Conservation (phyloP, 2,797 vertebrate species). For the Gephyroberyx darwinii region DNA sequence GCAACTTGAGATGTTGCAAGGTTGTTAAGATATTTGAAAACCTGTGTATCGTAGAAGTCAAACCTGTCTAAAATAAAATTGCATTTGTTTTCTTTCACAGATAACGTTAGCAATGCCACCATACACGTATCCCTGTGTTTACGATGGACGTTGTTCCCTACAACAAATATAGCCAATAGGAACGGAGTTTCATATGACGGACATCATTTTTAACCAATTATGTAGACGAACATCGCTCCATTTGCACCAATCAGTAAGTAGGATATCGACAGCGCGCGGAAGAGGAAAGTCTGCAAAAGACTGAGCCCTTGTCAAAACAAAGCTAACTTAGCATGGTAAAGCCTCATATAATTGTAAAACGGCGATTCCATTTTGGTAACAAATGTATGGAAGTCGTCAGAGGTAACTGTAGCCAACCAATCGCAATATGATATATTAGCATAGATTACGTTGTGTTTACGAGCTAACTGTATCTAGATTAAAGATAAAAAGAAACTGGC, state of each 20-base stretch:
- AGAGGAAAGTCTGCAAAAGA: constrained; percentile 79
- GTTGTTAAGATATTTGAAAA: neutral
- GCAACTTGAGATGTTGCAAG: neutral
- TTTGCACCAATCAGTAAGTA: constrained; percentile 67
- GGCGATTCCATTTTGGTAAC: fast-evolving
- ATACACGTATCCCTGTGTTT: constrained; percentile 18
- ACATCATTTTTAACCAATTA: constrained; percentile 68
- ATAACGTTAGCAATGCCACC: neutral
- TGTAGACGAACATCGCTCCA: fast-evolving
- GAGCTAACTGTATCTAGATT: constrained; percentile 6
- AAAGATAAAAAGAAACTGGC: constrained; percentile 16
- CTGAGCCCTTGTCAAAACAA: constrained; percentile 42
- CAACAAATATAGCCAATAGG: constrained; percentile 65
- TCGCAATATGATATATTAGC: neutral
- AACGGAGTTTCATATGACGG: constrained; percentile 48
- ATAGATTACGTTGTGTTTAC: neutral
- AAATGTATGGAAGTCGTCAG: neutral
- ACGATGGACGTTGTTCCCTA: constrained; percentile 28
- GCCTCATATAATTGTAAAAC: neutral
- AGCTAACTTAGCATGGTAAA: constrained; percentile 62
- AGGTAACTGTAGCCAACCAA: neutral
- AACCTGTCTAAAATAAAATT: neutral
- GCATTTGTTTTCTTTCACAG: neutral
- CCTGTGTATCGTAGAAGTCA: neutral
- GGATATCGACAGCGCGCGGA: constrained; percentile 81